These are phyloP conservation scores for Zaprionus nigranus DNA, from an alignment of 1,140 invertebrate species.

Conservation along the genomic window DNA sequence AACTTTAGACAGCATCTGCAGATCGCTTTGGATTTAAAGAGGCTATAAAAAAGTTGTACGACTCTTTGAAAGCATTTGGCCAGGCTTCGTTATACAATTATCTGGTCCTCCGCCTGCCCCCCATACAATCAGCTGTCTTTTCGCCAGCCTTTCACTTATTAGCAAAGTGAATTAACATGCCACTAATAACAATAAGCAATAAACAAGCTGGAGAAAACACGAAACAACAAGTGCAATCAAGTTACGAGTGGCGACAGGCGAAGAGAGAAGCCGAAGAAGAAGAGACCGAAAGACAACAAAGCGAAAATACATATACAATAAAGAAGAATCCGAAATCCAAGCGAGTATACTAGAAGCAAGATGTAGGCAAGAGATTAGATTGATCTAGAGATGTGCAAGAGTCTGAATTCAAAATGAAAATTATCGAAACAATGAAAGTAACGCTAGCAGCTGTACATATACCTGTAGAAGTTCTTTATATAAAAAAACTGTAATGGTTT, in stretches of 20 bases:
- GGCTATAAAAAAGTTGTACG: constrained; percentile 22
- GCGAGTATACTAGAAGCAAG: constrained; percentile 12
- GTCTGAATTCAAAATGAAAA: background rate
- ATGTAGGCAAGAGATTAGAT: constrained; percentile 13
- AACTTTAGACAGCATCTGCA: background rate
- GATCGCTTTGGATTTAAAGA: background rate
- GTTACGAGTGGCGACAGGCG: constrained; percentile 25
- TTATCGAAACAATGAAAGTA: no score
- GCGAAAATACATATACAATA: constrained; percentile 24
- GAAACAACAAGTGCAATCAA: constrained; percentile 56
- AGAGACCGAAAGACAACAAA: constrained; percentile 36
- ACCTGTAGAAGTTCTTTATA: no score
- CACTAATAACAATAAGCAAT: constrained; percentile 55
- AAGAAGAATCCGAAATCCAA: constrained; percentile 28
- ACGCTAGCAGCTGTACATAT: no score
- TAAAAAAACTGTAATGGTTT: background rate
- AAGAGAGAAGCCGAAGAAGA: constrained; percentile 23
- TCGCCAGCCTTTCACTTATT: constrained; percentile 74
- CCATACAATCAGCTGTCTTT: constrained; percentile 26
- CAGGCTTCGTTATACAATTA: constrained; percentile 36
- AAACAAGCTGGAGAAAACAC: constrained; percentile 46
- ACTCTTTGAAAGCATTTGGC: background rate
- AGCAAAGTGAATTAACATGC: constrained; percentile 77
- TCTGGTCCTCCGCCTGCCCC: background rate
- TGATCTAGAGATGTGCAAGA: background rate